Conservation (phyloP, 2,113 vertebrate species). For the Micromys minutus region DNA sequence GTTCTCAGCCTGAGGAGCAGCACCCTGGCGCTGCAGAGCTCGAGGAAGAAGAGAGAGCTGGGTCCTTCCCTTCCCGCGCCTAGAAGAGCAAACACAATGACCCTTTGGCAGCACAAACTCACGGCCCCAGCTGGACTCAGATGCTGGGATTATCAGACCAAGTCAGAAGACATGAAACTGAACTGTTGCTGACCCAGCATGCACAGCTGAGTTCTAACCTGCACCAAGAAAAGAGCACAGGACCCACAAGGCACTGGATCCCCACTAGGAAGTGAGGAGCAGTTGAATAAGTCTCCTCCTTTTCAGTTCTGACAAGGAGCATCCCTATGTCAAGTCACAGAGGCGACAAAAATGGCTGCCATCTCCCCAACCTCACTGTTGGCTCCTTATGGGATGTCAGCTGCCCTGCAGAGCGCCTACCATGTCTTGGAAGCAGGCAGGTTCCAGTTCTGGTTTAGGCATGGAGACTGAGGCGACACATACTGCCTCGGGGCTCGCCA, state of each 20-base stretch:
- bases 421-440: no score
- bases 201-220: background rate
- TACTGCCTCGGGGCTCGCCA: background rate
- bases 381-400: no score
- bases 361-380: background rate
- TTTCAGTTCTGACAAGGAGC: background rate
- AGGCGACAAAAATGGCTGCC: background rate
- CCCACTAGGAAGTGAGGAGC: background rate
- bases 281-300: background rate
- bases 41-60: constrained; percentile 95
- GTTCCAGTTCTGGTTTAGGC: background rate
- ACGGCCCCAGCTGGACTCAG: background rate
- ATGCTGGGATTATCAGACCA: background rate
- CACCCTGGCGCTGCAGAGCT: constrained; percentile 89
- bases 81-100: constrained; percentile 73
- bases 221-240: background rate
- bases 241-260: background rate
- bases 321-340: no score
- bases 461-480: background rate
- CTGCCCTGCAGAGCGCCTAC: rapidly evolving
- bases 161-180: background rate
- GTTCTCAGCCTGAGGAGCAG: constrained; percentile 88
- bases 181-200: no score
- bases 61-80: constrained; percentile 95
- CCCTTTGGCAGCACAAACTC: background rate